Evolutionary conservation across 2,888 invertebrate genomes (phyloP).

Genomic region (Ditula angustiorana): DNA sequence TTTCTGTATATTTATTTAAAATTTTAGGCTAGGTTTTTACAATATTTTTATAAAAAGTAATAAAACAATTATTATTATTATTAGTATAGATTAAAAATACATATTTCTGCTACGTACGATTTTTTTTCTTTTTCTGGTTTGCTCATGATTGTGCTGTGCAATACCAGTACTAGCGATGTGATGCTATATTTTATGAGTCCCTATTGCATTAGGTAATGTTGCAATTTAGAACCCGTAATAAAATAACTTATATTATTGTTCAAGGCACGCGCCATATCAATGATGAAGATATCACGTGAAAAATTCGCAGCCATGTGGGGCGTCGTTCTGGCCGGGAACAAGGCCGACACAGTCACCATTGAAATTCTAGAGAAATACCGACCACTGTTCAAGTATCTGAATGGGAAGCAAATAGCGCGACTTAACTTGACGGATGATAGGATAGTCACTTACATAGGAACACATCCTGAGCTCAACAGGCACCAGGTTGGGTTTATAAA

Average conservation of each 20-base stretch:
- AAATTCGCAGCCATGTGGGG: slow-evolving; percentile 70
- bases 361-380: slow-evolving; percentile 67
- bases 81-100: no score
- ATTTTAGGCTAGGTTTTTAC: no score
- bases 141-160: no score
- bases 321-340: slow-evolving; percentile 58
- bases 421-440: slow-evolving; percentile 66
- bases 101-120: no score
- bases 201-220: no score
- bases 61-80: no score
- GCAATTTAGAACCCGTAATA: background rate
- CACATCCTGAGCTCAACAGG: slow-evolving; percentile 69
- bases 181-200: no score
- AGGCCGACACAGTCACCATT: slow-evolving; percentile 50
- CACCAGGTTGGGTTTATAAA: slow-evolving; percentile 65
- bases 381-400: slow-evolving; percentile 73
- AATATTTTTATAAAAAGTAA: no score
- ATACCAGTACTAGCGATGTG: no score
- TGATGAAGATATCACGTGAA: slow-evolving; percentile 72
- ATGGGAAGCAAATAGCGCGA: slow-evolving; percentile 69
- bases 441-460: slow-evolving; percentile 71
- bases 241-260: background rate
- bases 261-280: slow-evolving; percentile 74
- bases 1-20: no score
- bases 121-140: no score